Percentiles rank a stretch among this genome's conserved stretches.
phyloP scores from a whole-genome alignment of 2,113 vertebrate species.

The Azemiops feae region DNA sequence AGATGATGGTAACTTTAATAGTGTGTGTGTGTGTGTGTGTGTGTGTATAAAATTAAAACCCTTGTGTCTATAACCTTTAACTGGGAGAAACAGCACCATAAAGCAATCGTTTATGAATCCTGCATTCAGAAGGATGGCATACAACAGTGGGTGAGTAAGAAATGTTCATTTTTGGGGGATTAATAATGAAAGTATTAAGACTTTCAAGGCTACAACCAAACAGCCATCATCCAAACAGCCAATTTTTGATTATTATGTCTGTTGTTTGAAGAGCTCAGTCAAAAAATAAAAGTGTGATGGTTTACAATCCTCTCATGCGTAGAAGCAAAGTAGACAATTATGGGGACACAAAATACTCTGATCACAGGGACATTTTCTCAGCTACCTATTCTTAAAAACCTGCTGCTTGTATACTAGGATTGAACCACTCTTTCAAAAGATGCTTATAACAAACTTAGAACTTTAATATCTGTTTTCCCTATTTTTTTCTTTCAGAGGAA shows the following conservation, averaged over 20 bases:
- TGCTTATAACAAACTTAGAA: not conserved
- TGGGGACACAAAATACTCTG: not conserved
- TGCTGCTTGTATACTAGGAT: too few species aligned
- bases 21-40: too few species aligned
- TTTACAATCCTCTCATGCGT: not conserved
- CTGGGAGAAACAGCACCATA: too few species aligned
- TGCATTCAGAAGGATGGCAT: not conserved
- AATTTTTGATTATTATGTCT: not conserved
- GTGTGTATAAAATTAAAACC: too few species aligned
- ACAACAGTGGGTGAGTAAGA: not conserved
- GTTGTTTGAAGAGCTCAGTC: not conserved
- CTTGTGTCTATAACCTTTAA: too few species aligned
- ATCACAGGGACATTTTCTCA: not conserved
- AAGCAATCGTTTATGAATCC: not conserved
- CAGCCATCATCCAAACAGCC: not conserved
- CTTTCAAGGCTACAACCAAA: fast-evolving
- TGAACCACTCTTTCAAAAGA: not conserved
- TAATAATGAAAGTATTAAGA: slow-evolving; percentile 9
- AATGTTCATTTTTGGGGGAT: not conserved
- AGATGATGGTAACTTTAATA: not conserved
- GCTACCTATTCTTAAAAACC: not conserved
- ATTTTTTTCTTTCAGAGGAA: not conserved
- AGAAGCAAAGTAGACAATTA: not conserved
- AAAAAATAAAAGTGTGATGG: not conserved
- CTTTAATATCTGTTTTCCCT: not conserved